Evolutionary conservation across 2,113 vertebrate species (phyloP).

Genomic region (Chionis minor): DNA sequence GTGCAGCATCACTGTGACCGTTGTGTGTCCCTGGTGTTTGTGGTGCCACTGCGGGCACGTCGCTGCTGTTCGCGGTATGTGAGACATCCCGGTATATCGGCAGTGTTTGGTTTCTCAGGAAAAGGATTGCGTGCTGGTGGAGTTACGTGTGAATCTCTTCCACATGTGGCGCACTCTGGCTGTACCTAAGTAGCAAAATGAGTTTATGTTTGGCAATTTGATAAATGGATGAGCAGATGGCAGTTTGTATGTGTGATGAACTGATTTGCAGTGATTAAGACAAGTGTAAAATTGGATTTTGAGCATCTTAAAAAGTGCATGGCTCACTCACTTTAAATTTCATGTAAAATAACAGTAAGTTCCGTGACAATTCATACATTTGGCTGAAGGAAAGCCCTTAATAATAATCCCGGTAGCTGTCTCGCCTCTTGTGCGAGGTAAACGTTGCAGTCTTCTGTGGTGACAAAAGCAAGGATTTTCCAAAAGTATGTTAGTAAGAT

Average conservation of each 20-base stretch:
- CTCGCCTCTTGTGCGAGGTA: neutral
- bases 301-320: neutral
- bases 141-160: neutral
- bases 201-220: neutral
- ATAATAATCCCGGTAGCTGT: neutral
- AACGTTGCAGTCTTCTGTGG: neutral
- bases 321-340: neutral
- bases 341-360: neutral
- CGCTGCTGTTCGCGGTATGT: neutral
- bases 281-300: conserved; percentile 62
- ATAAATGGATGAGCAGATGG: conserved; percentile 43
- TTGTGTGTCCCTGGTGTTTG: neutral
- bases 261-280: conserved; percentile 42
- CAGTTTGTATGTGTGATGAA: neutral
- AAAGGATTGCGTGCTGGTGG: neutral
- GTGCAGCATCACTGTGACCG: accelerated
- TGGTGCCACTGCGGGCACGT: accelerated
- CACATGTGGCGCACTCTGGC: accelerated
- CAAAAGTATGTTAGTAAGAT: neutral
- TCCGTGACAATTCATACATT: neutral
- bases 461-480: neutral
- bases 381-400: neutral
- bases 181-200: neutral
- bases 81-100: neutral
- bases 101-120: neutral